Evolutionary conservation across 1,140 invertebrate genomes (phyloP).

Genomic region (Drosophila virilis): DNA sequence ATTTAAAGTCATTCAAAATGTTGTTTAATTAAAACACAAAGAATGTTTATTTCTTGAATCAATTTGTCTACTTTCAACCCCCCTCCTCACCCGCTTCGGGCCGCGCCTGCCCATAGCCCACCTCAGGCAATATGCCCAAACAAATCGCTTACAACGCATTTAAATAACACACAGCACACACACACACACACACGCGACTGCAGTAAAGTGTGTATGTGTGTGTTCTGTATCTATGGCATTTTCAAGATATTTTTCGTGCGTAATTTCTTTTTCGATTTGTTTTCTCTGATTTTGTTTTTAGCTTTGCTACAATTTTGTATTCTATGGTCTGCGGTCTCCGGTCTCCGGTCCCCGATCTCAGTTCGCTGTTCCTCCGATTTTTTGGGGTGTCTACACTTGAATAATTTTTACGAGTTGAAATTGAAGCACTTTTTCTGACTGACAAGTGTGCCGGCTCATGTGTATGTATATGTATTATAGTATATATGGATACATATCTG

Average conservation of each 20-base stretch:
- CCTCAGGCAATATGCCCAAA: constrained; percentile 60
- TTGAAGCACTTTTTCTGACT: constrained; percentile 46
- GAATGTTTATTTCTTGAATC: constrained; percentile 27
- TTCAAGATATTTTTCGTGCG: constrained; percentile 80
- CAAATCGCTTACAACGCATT: constrained; percentile 62
- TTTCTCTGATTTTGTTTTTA: constrained; percentile 12
- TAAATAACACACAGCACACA: constrained; percentile 24
- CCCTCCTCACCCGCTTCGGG: neutral
- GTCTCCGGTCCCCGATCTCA: constrained; percentile 18
- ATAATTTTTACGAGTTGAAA: constrained; percentile 64
- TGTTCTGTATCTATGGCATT: constrained; percentile 65
- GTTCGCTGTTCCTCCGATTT: constrained; percentile 5
- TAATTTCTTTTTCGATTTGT: constrained; percentile 59
- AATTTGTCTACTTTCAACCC: constrained; percentile 14
- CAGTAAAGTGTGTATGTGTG: constrained; percentile 24
- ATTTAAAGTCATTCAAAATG: constrained; percentile 5
- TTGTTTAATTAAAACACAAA: constrained; percentile 23
- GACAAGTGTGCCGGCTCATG: constrained; percentile 34
- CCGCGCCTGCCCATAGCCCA: neutral
- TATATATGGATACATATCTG: constrained; percentile 28
- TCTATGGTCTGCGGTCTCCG: constrained; percentile 11
- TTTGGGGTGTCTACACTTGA: constrained; percentile 63
- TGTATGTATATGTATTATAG: constrained; percentile 35
- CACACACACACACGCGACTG: constrained; percentile 2
- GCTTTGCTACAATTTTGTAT: constrained; percentile 6